A percentile compares a stretch with the other conserved stretches of the same genome.
Conservation (phyloP, 92 coral and sea anemone genomes). For the Actinostola sp. region DNA sequence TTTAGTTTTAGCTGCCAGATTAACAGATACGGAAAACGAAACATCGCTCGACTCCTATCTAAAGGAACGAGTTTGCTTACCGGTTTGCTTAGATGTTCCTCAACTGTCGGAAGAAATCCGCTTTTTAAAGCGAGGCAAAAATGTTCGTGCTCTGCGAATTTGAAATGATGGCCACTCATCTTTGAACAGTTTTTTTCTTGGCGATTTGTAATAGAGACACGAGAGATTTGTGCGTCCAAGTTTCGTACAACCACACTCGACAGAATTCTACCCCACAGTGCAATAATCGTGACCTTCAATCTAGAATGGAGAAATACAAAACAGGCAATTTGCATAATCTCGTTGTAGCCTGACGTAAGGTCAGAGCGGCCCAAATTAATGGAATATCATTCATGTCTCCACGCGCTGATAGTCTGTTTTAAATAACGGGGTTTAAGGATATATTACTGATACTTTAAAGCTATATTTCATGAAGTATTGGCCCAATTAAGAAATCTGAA, state of each 20-base stretch:
- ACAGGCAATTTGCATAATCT: not conserved
- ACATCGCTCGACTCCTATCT: too few relatives aligned
- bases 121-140: slow-evolving; percentile 37
- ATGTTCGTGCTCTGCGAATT: slow-evolving; percentile 48
- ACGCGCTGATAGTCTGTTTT: slow-evolving; percentile 9
- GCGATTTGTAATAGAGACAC: too few relatives aligned
- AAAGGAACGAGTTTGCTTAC: slow-evolving; percentile 25
- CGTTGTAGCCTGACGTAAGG: not conserved
- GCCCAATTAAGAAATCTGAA: not conserved
- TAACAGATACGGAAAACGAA: too few relatives aligned
- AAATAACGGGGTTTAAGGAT: not conserved
- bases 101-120: slow-evolving; percentile 34
- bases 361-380: not conserved
- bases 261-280: not conserved
- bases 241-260: not conserved
- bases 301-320: not conserved
- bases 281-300: not conserved
- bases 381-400: slow-evolving; percentile 4
- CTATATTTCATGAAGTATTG: not conserved
- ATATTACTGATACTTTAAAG: not conserved
- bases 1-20: not conserved
- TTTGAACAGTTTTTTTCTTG: not conserved
- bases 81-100: slow-evolving; percentile 36
- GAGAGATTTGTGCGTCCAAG: too few relatives aligned
- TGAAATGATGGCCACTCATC: slow-evolving; percentile 46